These are phyloP conservation scores for Choreutis nemorana DNA, from an alignment of 2,888 invertebrate genomes.

Conservation along the genomic window DNA sequence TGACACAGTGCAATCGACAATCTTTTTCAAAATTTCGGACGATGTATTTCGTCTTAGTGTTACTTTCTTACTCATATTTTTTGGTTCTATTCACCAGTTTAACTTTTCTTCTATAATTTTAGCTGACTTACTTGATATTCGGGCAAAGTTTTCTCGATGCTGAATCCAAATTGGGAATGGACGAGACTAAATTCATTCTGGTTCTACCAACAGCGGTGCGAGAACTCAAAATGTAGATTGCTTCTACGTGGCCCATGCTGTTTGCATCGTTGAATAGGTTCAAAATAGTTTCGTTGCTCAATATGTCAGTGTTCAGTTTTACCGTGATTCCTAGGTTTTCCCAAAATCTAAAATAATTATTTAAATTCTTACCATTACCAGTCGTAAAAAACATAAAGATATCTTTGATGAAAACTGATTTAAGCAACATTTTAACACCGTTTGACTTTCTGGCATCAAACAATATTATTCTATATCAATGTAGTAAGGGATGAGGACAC, in stretches of 20 bases:
- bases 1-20: too few relatives aligned
- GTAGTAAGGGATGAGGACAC: too few relatives aligned
- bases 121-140: slow-evolving; percentile 18
- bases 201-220: slow-evolving; percentile 6
- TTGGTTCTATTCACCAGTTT: too few relatives aligned
- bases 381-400: background rate
- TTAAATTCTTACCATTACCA: too few relatives aligned
- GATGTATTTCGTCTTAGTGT: too few relatives aligned
- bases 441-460: too few relatives aligned
- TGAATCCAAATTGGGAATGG: slow-evolving; percentile 17
- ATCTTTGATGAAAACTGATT: slow-evolving; percentile 1
- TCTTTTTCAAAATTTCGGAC: too few relatives aligned
- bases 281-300: slow-evolving; percentile 8
- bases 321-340: slow-evolving; percentile 11
- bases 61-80: too few relatives aligned
- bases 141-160: slow-evolving; percentile 19
- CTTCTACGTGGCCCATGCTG: slow-evolving; percentile 17
- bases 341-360: slow-evolving; percentile 16
- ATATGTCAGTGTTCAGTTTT: slow-evolving; percentile 8
- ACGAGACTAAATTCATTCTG: slow-evolving; percentile 2
- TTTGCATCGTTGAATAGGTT: slow-evolving; percentile 13
- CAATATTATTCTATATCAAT: too few relatives aligned
- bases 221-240: slow-evolving; percentile 22
- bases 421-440: too few relatives aligned
- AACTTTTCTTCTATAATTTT: background rate